phyloP scores from a whole-genome alignment of 2,797 vertebrate species.

The Columba guinea region DNA sequence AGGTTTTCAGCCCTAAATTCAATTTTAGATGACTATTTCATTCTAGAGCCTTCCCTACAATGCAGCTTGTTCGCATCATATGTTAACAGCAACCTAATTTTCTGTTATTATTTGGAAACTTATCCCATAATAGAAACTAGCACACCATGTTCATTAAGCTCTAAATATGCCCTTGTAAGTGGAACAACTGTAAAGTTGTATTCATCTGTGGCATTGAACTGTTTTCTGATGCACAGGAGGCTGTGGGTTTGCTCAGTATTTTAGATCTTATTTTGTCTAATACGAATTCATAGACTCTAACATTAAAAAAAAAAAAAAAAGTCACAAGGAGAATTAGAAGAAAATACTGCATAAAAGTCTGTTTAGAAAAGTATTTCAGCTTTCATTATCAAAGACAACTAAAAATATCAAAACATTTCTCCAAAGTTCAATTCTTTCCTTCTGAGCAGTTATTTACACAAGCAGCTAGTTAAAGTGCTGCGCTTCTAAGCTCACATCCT shows the following conservation, averaged over 20 bases:
- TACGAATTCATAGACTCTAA: background rate
- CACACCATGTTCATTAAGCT: background rate
- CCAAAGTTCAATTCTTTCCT: background rate
- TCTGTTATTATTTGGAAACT: background rate
- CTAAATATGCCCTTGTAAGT: background rate
- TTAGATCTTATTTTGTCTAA: background rate
- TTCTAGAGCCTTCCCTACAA: background rate
- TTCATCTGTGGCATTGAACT: background rate
- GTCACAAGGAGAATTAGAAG: background rate
- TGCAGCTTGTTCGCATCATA: background rate
- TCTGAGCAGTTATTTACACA: background rate
- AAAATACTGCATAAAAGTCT: background rate
- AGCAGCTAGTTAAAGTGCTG: background rate
- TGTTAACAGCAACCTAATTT: background rate
- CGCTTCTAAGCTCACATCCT: background rate
- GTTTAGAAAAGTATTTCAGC: background rate
- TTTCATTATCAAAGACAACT: background rate
- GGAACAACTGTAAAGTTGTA: background rate
- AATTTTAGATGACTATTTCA: background rate
- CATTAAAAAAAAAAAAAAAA: background rate
- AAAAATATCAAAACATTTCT: background rate
- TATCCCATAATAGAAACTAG: background rate
- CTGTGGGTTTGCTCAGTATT: background rate
- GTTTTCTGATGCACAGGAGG: background rate
- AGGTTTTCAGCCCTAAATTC: background rate